These are phyloP conservation scores for Vespertilio murinus DNA, from an alignment of 2,797 vertebrate genomes.

Conservation along the genomic window DNA sequence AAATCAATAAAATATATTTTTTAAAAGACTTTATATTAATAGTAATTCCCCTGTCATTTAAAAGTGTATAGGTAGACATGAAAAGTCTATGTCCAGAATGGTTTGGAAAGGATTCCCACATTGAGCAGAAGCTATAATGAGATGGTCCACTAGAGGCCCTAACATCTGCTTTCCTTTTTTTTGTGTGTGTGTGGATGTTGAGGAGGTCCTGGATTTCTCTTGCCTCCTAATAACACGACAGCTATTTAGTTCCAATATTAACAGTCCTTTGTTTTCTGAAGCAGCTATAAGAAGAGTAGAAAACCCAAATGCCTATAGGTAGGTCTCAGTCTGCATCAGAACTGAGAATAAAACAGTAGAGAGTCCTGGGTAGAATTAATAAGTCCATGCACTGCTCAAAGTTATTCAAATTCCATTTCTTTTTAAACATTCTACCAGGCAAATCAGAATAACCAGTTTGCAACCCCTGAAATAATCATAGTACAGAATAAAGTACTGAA, in stretches of 20 bases:
- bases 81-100: not conserved
- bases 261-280: not conserved
- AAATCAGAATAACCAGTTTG: not conserved
- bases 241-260: not conserved
- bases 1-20: too few species aligned
- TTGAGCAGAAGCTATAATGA: not conserved
- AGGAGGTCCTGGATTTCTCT: not conserved
- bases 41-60: not conserved
- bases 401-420: conserved; percentile 5
- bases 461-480: not conserved
- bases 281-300: not conserved
- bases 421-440: not conserved
- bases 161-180: not conserved
- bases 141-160: not conserved
- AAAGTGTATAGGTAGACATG: not conserved
- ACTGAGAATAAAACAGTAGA: not conserved
- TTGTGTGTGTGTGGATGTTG: not conserved
- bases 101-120: not conserved
- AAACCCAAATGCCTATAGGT: not conserved
- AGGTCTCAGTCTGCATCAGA: not conserved
- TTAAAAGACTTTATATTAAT: not conserved
- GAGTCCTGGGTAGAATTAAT: not conserved
- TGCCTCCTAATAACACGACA: not conserved
- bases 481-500: not conserved
- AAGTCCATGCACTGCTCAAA: not conserved